Evolutionary conservation across 2,797 vertebrate species (phyloP).

Genomic region (Meda fulgida): DNA sequence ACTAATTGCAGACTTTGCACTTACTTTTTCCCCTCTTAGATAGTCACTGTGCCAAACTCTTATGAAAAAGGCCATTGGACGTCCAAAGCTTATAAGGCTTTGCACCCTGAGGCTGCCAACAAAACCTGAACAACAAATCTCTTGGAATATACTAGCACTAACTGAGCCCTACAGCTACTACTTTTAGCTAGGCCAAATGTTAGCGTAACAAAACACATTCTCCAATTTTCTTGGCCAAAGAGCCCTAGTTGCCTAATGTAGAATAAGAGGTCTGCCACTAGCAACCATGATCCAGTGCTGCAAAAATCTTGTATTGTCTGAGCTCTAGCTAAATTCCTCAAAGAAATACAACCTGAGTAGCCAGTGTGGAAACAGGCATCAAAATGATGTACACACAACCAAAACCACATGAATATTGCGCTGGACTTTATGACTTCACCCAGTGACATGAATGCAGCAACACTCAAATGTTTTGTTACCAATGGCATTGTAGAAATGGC

Average conservation of each 20-base stretch:
- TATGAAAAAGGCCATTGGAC: neutral
- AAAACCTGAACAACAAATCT: neutral
- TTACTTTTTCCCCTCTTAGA: neutral
- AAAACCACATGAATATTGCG: neutral
- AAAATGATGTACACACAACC: neutral
- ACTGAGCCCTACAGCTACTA: neutral
- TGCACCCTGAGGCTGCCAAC: neutral
- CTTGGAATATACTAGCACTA: neutral
- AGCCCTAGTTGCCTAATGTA: neutral
- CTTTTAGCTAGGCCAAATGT: neutral
- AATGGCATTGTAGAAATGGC: neutral
- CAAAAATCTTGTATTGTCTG: neutral
- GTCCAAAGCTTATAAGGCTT: neutral
- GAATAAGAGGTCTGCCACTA: neutral
- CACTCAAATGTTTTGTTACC: neutral
- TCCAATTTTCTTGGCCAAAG: neutral
- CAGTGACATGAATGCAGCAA: neutral
- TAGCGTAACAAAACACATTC: neutral
- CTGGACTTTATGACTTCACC: neutral
- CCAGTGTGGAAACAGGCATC: neutral
- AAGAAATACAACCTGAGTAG: neutral
- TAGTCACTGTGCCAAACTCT: neutral
- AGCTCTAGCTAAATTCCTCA: neutral
- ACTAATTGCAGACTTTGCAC: neutral
- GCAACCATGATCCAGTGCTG: neutral